Conservation (phyloP, 2,888 invertebrate genomes). For the Salticus scenicus region DNA sequence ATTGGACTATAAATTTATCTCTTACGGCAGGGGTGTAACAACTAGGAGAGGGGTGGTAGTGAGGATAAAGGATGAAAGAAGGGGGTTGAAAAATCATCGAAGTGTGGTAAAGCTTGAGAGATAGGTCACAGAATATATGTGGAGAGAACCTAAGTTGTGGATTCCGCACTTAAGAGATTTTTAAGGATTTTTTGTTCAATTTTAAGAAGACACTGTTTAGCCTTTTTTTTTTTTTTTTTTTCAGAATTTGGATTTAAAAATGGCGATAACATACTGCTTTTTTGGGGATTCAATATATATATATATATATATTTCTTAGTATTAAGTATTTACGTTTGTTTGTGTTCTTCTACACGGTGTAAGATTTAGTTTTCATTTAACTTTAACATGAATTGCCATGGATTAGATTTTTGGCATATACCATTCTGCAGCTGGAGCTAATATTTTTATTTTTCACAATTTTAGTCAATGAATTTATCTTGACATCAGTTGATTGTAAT, state of each 20-base stretch:
- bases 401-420: no score
- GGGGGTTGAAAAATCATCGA: neutral
- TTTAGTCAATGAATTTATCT: no score
- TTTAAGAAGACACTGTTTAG: neutral
- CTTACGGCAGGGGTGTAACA: constrained; percentile 15
- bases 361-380: no score
- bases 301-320: no score
- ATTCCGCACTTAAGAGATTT: neutral
- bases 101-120: constrained; percentile 3
- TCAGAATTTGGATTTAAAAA: neutral
- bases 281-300: no score
- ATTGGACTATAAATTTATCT: constrained; percentile 67
- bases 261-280: neutral
- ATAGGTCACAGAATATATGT: neutral
- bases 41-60: neutral
- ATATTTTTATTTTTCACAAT: no score
- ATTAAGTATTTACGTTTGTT: no score
- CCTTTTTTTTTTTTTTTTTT: no score
- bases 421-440: no score
- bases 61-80: neutral
- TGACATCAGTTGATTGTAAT: no score
- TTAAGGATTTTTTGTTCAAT: neutral
- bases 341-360: no score
- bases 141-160: constrained; percentile 7
- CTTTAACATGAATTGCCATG: no score